Conservation (phyloP, 2,888 invertebrate species). For the Gymnoscelis rufifasciata region DNA sequence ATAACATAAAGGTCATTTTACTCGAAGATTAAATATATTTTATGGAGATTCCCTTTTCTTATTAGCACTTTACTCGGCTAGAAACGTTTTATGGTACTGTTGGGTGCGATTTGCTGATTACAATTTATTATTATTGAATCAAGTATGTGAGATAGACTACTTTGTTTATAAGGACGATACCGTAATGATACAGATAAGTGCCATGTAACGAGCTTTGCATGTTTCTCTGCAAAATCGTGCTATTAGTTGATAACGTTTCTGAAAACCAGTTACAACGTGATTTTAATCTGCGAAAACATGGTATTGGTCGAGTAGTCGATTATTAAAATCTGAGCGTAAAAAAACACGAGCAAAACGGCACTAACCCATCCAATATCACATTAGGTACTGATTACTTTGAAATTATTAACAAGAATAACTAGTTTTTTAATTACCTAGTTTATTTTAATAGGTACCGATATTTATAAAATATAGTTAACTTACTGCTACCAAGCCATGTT, state of each 20-base stretch:
- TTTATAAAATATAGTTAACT: no score
- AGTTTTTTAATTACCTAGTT: no score
- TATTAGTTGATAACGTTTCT: not conserved
- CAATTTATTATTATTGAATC: conserved; percentile 18
- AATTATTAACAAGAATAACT: no score
- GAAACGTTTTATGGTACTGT: conserved; percentile 14
- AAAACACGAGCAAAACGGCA: no score
- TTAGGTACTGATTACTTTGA: no score
- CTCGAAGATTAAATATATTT: conserved; percentile 7
- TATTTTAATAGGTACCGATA: no score
- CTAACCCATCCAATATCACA: no score
- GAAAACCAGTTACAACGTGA: no score
- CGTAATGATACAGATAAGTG: not conserved
- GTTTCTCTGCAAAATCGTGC: conserved; percentile 3
- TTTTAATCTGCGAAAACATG: no score
- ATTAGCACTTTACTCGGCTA: conserved; percentile 14
- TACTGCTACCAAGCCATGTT: no score
- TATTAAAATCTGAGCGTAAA: no score
- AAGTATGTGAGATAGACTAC: conserved; percentile 12
- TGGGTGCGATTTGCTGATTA: conserved; percentile 19
- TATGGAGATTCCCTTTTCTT: conserved; percentile 16
- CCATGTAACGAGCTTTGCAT: not conserved
- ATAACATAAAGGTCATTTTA: conserved; percentile 1
- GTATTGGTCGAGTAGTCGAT: no score
- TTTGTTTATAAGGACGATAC: conserved; percentile 5